These are phyloP conservation scores for Drosophila sucinea DNA, from an alignment of 1,140 invertebrate genomes.

Conservation along the genomic window DNA sequence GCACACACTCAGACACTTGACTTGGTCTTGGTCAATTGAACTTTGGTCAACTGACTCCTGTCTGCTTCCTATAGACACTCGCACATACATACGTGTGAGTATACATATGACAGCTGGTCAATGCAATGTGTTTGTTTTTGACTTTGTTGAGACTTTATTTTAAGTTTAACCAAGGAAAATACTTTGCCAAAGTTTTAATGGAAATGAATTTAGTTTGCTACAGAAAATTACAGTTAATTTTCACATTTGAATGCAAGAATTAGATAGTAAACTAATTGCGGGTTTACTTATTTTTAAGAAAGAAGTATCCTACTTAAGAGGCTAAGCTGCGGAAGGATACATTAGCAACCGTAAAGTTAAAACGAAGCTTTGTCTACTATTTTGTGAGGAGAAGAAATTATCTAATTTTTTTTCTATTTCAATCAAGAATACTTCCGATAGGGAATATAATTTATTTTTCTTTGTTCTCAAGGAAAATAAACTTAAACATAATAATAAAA, in stretches of 20 bases:
- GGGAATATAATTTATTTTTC: too few species aligned
- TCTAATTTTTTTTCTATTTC: too few species aligned
- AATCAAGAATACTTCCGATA: too few species aligned
- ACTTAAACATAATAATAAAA: too few species aligned
- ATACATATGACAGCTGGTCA: slow-evolving; percentile 39
- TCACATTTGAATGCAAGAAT: background rate
- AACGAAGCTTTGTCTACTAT: too few species aligned
- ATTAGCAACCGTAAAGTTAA: too few species aligned
- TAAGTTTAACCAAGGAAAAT: slow-evolving; percentile 23
- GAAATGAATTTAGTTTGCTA: slow-evolving; percentile 39
- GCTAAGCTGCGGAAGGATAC: too few species aligned
- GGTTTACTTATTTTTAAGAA: too few species aligned
- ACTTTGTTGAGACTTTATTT: slow-evolving; percentile 15
- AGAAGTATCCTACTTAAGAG: too few species aligned
- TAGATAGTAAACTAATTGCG: too few species aligned
- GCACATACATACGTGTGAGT: background rate
- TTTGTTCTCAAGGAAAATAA: too few species aligned
- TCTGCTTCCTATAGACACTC: slow-evolving; percentile 6
- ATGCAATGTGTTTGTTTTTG: slow-evolving; percentile 36
- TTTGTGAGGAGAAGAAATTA: too few species aligned
- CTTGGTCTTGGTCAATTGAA: slow-evolving; percentile 46
- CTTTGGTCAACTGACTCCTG: slow-evolving; percentile 16
- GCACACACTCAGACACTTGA: slow-evolving; percentile 6
- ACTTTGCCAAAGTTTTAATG: slow-evolving; percentile 21
- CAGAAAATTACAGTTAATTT: background rate